Conservation (phyloP, 2,797 vertebrate species). For the Hirundo rustica region DNA sequence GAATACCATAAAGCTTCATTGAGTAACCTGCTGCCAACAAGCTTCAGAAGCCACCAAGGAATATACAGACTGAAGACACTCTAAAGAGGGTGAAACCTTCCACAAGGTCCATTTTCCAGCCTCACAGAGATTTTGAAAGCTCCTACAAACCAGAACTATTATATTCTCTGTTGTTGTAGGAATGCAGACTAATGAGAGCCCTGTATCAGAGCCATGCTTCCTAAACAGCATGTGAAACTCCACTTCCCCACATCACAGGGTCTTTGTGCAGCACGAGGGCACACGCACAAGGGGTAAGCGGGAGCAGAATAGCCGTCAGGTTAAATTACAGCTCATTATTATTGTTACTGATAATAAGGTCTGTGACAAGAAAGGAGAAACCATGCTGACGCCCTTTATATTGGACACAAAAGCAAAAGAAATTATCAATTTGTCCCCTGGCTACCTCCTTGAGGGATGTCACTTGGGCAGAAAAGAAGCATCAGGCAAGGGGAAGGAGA, state of each 20-base stretch:
- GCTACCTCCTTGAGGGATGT: background rate
- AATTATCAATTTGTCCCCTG: conserved; percentile 27
- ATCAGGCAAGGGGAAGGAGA: background rate
- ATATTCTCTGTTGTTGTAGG: background rate
- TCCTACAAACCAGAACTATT: background rate
- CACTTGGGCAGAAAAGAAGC: background rate
- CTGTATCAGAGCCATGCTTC: background rate
- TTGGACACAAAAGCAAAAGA: conserved; percentile 22
- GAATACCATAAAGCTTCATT: background rate
- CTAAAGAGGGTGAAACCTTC: background rate
- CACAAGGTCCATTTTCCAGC: background rate
- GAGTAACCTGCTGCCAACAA: background rate
- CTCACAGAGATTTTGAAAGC: background rate
- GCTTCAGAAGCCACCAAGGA: background rate
- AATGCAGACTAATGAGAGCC: background rate
- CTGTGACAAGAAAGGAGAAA: background rate
- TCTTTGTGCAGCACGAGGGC: background rate
- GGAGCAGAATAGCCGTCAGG: background rate
- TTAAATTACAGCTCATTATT: conserved; percentile 35
- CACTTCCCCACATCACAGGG: background rate
- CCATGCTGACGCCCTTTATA: conserved; percentile 1
- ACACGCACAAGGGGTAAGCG: background rate
- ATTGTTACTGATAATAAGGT: conserved; percentile 22
- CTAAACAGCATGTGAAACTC: background rate
- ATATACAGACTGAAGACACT: background rate